phyloP scores from a whole-genome alignment of 2,113 vertebrate species.

The Prionailurus viverrinus region DNA sequence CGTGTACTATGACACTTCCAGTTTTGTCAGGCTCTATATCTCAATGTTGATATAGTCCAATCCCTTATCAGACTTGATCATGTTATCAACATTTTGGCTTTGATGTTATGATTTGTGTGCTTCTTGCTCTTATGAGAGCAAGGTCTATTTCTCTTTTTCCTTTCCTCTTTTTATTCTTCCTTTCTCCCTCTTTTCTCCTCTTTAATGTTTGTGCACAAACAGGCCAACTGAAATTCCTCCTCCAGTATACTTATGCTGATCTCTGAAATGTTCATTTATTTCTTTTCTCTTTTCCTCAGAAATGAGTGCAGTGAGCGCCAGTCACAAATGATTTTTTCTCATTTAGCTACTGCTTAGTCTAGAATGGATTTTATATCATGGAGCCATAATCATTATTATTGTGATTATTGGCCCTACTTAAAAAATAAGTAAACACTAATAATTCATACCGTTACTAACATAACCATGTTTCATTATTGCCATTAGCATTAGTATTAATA shows the following conservation, averaged over 20 bases:
- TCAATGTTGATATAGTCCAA: neutral
- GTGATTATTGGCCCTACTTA: neutral
- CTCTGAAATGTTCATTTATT: neutral
- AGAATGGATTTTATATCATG: neutral
- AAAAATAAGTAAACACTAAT: conserved; percentile 9
- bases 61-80: neutral
- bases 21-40: neutral
- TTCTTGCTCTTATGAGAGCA: neutral
- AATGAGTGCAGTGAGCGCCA: neutral
- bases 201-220: neutral
- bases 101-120: neutral
- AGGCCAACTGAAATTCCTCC: neutral
- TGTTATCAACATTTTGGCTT: neutral
- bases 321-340: neutral
- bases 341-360: neutral
- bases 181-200: neutral
- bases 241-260: neutral
- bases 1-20: neutral
- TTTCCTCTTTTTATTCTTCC: neutral
- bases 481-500: neutral
- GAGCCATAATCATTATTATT: neutral
- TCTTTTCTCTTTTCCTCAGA: conserved; percentile 7
- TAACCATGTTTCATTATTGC: neutral
- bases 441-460: neutral
- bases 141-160: neutral